Percentiles rank a stretch among this genome's conserved stretches.
These are phyloP conservation scores for Idaea straminata DNA, from an alignment of 2,888 invertebrate species.

Conservation along the genomic window DNA sequence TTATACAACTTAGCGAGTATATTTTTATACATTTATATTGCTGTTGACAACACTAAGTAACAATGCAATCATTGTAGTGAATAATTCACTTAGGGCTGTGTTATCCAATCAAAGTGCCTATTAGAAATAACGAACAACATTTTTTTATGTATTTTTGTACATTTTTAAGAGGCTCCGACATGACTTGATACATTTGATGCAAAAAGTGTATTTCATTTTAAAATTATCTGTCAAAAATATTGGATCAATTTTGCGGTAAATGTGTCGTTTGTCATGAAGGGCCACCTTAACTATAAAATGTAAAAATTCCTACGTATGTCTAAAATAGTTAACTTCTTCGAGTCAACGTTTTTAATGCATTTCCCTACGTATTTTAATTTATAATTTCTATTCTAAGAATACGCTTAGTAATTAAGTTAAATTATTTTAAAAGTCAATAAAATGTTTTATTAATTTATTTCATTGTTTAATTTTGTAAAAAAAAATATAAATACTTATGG, in stretches of 20 bases:
- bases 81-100: slow-evolving; percentile 40
- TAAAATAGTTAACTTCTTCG: slow-evolving; percentile 29
- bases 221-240: too few species aligned
- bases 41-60: slow-evolving; percentile 2
- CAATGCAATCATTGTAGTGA: slow-evolving; percentile 18
- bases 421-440: slow-evolving; percentile 80
- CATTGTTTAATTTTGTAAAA: slow-evolving; percentile 45
- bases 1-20: background rate
- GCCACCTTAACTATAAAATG: slow-evolving; percentile 2
- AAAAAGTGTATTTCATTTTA: background rate
- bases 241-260: background rate
- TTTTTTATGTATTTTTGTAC: slow-evolving; percentile 31
- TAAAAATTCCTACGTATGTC: slow-evolving; percentile 16
- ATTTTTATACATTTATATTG: slow-evolving; percentile 2
- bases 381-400: slow-evolving; percentile 63
- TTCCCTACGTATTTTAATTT: slow-evolving; percentile 59
- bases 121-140: slow-evolving; percentile 17
- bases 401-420: slow-evolving; percentile 75
- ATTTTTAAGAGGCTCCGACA: slow-evolving; percentile 13
- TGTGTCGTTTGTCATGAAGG: background rate
- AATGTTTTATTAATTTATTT: slow-evolving; percentile 66
- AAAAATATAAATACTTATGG: slow-evolving; percentile 13
- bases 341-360: slow-evolving; percentile 56
- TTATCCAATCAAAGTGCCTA: slow-evolving; percentile 23
- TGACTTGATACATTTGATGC: background rate